Evolutionary conservation across 2,888 invertebrate species (phyloP), one percentile per base, ranked within the genome.

Genomic region (Patella ulyssiponensis): DNA sequence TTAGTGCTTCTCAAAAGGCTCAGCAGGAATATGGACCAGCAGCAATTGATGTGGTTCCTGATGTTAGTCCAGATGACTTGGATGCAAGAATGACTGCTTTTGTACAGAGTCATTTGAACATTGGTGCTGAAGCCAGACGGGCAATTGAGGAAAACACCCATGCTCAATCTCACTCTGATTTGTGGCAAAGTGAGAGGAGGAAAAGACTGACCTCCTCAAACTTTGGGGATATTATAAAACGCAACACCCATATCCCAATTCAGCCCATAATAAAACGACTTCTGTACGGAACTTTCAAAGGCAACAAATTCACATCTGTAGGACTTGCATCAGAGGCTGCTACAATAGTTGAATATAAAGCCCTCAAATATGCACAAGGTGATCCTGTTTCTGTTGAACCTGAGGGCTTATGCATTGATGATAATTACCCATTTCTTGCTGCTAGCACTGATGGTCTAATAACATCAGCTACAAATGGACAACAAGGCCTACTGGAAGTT

Each of bases 181-280:
- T 71, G 9, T 81, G 77, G 77, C 76, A 76, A 71, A 71, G 17
- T 12, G 77, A 81, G 73, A 33, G 77, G 71, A 20, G 71, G 12
- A 64, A 76, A 33, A 44, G 77, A 23, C 44, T 79, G 1, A 81
- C 80, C 2, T 73, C 71, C 33, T 77, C 77, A 7, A 77, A 79
- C 64, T 81, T 79, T 73, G 79, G 77, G 52, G 74, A 77, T 64
- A 70, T 81, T 3, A 69, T 80, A 12, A 12, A 9, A 4, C 51
- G 77, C n/a, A 17, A 70, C 23, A 12, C 70, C 1, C 69, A 12
- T n/a, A 77, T 71, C 23, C 15, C 27, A 12, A n/a, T 74, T 12
- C 44, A 12, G 2, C 15, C 33, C 54, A 17, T 73, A 44, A 70
- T 75, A 3, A 17, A 14, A 20, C 14, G 20, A 3, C 20, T 71